These are phyloP conservation scores for Drosophila auraria DNA, from an alignment of 1,140 invertebrate genomes.

Conservation along the genomic window DNA sequence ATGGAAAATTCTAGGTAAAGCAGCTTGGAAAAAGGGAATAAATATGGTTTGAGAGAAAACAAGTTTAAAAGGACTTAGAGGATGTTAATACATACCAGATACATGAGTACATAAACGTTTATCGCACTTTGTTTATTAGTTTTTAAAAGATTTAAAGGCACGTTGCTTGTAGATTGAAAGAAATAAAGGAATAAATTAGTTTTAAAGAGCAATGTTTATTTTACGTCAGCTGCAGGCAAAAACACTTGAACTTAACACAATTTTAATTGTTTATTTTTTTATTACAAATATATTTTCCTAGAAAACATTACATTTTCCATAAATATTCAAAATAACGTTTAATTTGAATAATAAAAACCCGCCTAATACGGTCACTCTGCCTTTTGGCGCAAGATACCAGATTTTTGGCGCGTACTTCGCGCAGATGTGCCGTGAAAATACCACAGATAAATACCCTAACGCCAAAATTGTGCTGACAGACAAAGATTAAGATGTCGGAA, in stretches of 20 bases:
- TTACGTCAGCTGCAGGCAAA: too few species aligned
- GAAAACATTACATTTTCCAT: background rate
- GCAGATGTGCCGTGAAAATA: background rate
- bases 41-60: background rate
- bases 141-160: background rate
- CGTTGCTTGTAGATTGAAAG: background rate
- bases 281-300: background rate
- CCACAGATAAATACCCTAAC: background rate
- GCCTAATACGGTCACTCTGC: background rate
- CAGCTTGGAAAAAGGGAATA: background rate
- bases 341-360: background rate
- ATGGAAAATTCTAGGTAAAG: background rate
- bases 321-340: background rate
- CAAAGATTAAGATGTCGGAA: constrained; percentile 77
- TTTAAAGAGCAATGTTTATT: background rate
- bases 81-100: background rate
- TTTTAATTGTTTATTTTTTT: too few species aligned
- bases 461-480: constrained; percentile 36
- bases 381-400: background rate
- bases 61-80: background rate
- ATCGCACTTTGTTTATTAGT: background rate
- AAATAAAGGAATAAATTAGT: background rate
- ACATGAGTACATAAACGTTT: background rate
- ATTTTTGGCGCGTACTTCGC: background rate
- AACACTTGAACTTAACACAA: too few species aligned